Base-by-base conservation (phyloP, 2,888 invertebrate genomes). In the Copidosoma aretas region DNA sequence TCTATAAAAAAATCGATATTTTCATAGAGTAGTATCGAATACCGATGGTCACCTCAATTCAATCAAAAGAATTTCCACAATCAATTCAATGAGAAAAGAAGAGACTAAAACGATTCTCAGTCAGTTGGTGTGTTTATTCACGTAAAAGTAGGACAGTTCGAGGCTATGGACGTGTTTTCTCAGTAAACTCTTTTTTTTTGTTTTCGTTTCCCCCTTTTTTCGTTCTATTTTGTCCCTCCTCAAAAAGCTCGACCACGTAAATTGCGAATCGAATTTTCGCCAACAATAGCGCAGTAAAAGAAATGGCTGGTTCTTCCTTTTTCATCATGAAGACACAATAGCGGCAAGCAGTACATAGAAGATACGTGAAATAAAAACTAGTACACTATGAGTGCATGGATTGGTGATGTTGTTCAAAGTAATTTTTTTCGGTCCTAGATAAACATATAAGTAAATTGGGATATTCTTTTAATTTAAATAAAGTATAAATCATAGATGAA, bases 211-310 rank as follows among this genome's bases (percentile, higher is more conserved):
- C 21, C 32, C n/a, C 32, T 17, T 24, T 8, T 32, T 46, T 46
- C 43, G 15, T 46, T 46, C 17, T 12, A 12, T 12, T 46, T 46
- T 65, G 14, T 41, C 32, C 51, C 56, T 49, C 39, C 41, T 57
- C 54, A 51, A 67, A 67, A 61, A 65, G 56, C 51, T 54, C 56
- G 60, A 32, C 41, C 59, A 43, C 57, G 53, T 60, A 67, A 67
- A 57, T 67, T 67, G 61, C 57, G 67, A 67, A 67, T 67, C 57
- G 67, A 60, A 61, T 67, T 61, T 61, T 67, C 46, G 60, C 41
- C 22, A 60, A 61, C 67, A 61, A 66, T 66, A 61, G 51, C 41
- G 24, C 56, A 32, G 25, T 61, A 61, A 67, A 67, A 67, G 60
- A 60, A 41, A 41, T 39, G 25, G 51, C 57, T 61, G 39, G 51